phyloP scores from a whole-genome alignment of 1,140 invertebrate genomes.

The Bombus affinis region DNA sequence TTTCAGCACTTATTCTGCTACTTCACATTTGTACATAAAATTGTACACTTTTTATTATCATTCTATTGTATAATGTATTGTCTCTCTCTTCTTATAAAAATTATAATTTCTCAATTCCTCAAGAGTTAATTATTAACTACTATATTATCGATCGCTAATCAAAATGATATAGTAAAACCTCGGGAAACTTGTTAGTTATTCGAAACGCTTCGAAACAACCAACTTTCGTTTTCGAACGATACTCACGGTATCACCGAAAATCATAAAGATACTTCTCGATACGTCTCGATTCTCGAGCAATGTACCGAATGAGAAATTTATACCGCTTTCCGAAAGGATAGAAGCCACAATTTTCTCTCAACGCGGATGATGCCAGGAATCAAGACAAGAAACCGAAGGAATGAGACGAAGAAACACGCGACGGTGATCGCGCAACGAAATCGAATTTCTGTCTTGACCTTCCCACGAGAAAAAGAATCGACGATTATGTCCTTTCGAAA shows the following conservation, averaged over 20 bases:
- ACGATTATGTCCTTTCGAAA: slow-evolving; percentile 29
- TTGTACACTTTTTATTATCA: slow-evolving; percentile 16
- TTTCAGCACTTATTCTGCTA: not conserved
- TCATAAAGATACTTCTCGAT: not conserved
- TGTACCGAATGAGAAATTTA: too few relatives aligned
- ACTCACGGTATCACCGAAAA: not conserved
- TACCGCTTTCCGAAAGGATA: too few relatives aligned
- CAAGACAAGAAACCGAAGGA: not conserved
- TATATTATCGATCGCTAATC: not conserved
- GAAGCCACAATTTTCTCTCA: slow-evolving; percentile 23
- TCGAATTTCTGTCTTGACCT: not conserved
- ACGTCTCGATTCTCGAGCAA: not conserved
- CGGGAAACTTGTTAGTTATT: not conserved
- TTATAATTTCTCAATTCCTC: slow-evolving; percentile 34
- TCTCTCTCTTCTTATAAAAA: slow-evolving; percentile 25
- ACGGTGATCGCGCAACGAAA: not conserved
- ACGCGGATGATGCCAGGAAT: not conserved
- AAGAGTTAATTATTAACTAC: slow-evolving; percentile 3
- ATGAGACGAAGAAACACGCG: not conserved
- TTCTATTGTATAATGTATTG: slow-evolving; percentile 27
- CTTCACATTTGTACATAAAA: slow-evolving; percentile 15
- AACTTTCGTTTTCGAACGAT: not conserved
- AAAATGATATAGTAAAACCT: slow-evolving; percentile 5
- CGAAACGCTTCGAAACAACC: not conserved
- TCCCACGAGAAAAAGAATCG: slow-evolving; percentile 11